Base-by-base conservation (phyloP, 2,888 invertebrate species). In the Nasonia oneida region DNA sequence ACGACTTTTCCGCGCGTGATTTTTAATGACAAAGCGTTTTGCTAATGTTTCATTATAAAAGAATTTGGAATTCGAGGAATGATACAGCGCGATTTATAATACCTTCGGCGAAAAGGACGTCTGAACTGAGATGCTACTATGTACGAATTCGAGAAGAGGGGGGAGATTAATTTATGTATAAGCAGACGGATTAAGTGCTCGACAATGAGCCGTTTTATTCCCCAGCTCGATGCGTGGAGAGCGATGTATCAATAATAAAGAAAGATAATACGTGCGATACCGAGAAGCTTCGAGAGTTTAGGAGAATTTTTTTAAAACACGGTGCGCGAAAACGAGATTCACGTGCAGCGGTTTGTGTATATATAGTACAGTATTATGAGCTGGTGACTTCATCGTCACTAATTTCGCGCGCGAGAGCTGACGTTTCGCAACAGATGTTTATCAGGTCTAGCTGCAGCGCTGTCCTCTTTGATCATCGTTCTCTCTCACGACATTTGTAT, bases 1-100 rank as follows among this genome's bases (percentile, higher is more conserved):
- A 71, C 71, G 71, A 71, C 37, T 71, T 71, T 71, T 71, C 71
- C 71, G 15, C 23, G 39, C 23, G 57, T n/a, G 57, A 61, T 61
- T 61, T 10, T 10, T 61, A n/a, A 61, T 8, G 1, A 23, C n/a
- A n/a, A 61, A n/a, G 12, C 10, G 2, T 12, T 12, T 42, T 42
- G 42, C 42, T 47, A 15, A 0, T 23, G 57, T 61, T 61, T 61
- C n/a, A 10, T 61, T n/a, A 8, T 8, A 23, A 61, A 8, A n/a
- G 0, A n/a, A n/a, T 61, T 61, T 61, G n/a, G 8, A 0, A 8
- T 23, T n/a, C n/a, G 5, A 8, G 57, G 57, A 61, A 23, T 4
- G 37, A 37, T 37, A n/a, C 8, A 23, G 6, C 23, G 57, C 37
- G 37, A 37, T 37, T 1, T 23, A 29, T 29, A 61, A 61, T 61